phyloP scores from a whole-genome alignment of 2,113 vertebrate genomes.

The Aix galericulata region DNA sequence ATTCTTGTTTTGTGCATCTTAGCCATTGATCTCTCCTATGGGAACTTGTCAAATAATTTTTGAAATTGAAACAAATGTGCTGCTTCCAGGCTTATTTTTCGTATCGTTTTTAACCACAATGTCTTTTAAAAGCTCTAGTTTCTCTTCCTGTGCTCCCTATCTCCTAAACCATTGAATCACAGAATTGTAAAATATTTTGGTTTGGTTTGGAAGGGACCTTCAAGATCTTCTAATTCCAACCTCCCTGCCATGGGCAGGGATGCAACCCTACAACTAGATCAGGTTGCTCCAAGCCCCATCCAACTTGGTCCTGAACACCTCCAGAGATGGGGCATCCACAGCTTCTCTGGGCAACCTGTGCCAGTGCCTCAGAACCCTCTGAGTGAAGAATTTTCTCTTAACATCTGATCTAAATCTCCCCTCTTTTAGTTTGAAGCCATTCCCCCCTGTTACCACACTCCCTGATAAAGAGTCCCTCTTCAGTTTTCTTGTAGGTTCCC shows the following conservation, averaged over 20 bases:
- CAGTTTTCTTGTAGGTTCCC: neutral
- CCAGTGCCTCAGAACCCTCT: neutral
- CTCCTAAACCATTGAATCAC: neutral
- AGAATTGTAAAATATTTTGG: neutral
- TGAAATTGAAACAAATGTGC: slow-evolving; percentile 50
- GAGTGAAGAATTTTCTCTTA: neutral
- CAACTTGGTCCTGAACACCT: neutral
- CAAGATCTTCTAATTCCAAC: neutral
- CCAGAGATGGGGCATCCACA: neutral
- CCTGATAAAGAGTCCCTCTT: neutral
- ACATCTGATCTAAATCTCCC: neutral
- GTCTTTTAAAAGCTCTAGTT: neutral
- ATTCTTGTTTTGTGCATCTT: neutral
- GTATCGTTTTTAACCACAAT: slow-evolving; percentile 21
- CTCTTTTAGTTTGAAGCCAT: neutral
- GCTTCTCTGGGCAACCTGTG: neutral
- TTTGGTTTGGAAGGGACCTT: neutral
- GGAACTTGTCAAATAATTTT: slow-evolving; percentile 37
- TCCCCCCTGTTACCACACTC: neutral
- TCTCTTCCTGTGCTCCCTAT: neutral
- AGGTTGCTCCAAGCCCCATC: neutral
- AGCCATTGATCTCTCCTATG: slow-evolving; percentile 29
- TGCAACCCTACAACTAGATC: neutral
- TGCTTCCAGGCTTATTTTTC: slow-evolving; percentile 24
- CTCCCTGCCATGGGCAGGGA: neutral